Conservation (phyloP, 2,888 invertebrate species). For the Crioceris asparagi region DNA sequence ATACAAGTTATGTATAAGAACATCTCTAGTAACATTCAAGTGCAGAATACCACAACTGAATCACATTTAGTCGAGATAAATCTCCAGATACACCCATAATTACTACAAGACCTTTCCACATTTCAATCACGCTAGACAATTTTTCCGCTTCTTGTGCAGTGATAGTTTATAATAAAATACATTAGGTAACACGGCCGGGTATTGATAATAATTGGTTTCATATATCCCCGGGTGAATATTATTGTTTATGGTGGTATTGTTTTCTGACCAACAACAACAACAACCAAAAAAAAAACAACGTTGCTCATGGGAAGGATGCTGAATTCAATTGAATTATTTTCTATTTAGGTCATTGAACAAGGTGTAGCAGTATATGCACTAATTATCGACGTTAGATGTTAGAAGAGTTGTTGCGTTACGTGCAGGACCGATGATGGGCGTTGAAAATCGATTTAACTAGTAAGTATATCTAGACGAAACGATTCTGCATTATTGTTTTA, state of each 20-base stretch:
- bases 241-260: conserved; percentile 1
- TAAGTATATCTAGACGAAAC: no score
- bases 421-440: no score
- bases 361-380: conserved; percentile 1
- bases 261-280: no score
- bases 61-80: background rate
- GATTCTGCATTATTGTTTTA: no score
- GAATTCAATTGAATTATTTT: background rate
- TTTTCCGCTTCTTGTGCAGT: background rate
- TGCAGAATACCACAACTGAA: no score
- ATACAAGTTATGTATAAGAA: no score
- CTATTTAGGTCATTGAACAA: conserved; percentile 2
- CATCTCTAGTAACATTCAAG: no score
- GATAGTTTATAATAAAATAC: background rate
- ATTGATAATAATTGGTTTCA: conserved; percentile 1
- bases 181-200: no score
- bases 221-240: background rate
- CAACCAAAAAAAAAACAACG: background rate
- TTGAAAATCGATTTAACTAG: no score
- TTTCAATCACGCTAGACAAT: background rate
- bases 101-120: conserved; percentile 1
- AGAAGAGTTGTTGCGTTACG: conserved; percentile 20
- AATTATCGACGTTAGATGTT: no score
- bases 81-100: conserved; percentile 2
- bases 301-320: conserved; percentile 2